Conservation (phyloP, 2,113 vertebrate genomes). For the Asarcornis scutulata region DNA sequence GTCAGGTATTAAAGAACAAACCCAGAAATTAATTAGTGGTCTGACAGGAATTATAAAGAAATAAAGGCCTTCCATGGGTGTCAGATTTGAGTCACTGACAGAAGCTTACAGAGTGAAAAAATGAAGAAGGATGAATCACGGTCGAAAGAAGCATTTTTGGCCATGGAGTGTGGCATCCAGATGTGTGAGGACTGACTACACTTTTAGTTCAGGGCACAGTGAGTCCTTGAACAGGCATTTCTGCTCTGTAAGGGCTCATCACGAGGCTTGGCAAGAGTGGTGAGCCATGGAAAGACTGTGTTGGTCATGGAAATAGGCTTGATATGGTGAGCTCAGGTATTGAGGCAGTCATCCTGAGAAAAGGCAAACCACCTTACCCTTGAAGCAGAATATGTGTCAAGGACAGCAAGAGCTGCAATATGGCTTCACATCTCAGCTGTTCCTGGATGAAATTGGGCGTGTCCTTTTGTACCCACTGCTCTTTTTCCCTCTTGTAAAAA, state of each 20-base stretch:
- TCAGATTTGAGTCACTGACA: slow-evolving; percentile 41
- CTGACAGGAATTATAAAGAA: slow-evolving; percentile 48
- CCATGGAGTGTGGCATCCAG: slow-evolving; percentile 6
- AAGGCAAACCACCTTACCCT: background rate
- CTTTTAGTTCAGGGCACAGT: background rate
- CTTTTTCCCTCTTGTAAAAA: background rate
- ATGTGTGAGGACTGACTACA: background rate
- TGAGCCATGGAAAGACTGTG: background rate
- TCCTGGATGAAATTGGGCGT: background rate
- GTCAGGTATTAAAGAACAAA: slow-evolving; percentile 57
- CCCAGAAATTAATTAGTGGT: slow-evolving; percentile 57
- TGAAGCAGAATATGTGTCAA: background rate
- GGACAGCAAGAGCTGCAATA: background rate
- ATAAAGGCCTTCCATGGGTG: slow-evolving; percentile 18
- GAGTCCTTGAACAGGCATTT: background rate
- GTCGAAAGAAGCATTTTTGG: slow-evolving; percentile 25
- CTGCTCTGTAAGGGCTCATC: background rate
- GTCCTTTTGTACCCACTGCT: background rate
- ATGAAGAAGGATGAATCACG: slow-evolving; percentile 21
- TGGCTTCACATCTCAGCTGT: background rate
- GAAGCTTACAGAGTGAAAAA: slow-evolving; percentile 39
- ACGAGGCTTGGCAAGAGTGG: background rate
- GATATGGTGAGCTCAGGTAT: background rate
- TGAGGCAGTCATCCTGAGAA: background rate
- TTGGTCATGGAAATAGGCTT: background rate